These are phyloP conservation scores for Caenorhabditis becei DNA, from an alignment of 2,888 invertebrate species.

Conservation along the genomic window DNA sequence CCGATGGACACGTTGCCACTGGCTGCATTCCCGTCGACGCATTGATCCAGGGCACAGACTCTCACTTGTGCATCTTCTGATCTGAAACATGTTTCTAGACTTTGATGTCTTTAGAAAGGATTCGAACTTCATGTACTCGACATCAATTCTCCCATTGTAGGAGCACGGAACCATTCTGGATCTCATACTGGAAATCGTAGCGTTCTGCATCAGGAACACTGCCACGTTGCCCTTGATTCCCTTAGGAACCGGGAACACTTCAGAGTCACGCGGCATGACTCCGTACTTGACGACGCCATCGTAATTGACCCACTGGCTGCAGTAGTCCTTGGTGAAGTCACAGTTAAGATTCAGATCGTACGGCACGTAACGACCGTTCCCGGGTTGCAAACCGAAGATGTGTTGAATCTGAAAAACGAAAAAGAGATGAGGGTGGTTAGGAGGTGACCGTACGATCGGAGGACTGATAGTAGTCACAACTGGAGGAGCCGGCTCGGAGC, in stretches of 20 bases:
- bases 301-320: conserved; percentile 79
- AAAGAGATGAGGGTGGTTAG: neutral
- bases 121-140: conserved; percentile 67
- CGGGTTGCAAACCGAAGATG: conserved; percentile 70
- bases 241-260: conserved; percentile 69
- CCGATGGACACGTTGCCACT: conserved; percentile 62
- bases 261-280: conserved; percentile 67
- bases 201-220: conserved; percentile 64
- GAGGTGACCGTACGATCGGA: conserved; percentile 57
- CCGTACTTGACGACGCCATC: conserved; percentile 71
- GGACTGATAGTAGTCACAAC: conserved; percentile 71
- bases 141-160: conserved; percentile 63
- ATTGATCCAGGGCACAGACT: conserved; percentile 69
- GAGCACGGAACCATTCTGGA: conserved; percentile 71
- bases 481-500: conserved; percentile 72
- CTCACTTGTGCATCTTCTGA: conserved; percentile 68
- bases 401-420: conserved; percentile 62
- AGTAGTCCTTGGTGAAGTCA: conserved; percentile 78
- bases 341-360: conserved; percentile 73
- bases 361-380: conserved; percentile 64
- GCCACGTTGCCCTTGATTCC: conserved; percentile 69
- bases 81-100: too few relatives aligned
- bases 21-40: conserved; percentile 63
- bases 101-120: too few relatives aligned
- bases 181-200: conserved; percentile 55